These are phyloP conservation scores for Emys orbicularis DNA, from an alignment of 2,797 vertebrate genomes.

Conservation along the genomic window DNA sequence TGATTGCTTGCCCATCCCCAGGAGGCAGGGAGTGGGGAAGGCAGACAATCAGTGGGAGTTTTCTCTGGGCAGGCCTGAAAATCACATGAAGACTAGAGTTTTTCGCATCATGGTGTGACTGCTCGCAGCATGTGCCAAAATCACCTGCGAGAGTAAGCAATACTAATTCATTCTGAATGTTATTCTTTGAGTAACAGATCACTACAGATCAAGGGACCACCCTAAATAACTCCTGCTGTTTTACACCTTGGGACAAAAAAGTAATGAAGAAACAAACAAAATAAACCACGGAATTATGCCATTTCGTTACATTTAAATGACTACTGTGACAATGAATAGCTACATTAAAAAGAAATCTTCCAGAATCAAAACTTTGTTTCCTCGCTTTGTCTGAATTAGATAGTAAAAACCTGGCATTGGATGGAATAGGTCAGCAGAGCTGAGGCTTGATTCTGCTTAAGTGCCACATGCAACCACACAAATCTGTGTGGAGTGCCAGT, in stretches of 20 bases:
- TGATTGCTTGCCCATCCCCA: neutral
- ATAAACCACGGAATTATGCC: neutral
- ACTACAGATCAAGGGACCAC: neutral
- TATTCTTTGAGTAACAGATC: neutral
- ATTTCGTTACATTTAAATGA: neutral
- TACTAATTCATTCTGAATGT: constrained; percentile 9
- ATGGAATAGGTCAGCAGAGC: neutral
- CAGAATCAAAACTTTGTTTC: neutral
- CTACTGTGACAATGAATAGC: neutral
- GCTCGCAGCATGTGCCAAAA: neutral
- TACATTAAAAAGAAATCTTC: neutral
- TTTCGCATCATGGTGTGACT: neutral
- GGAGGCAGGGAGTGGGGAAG: neutral
- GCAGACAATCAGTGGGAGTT: neutral
- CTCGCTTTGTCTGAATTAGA: neutral
- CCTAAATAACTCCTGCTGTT: neutral
- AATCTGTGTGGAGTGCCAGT: neutral
- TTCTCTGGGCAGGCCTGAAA: neutral
- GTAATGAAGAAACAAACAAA: neutral
- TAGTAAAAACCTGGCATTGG: neutral
- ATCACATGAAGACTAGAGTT: neutral
- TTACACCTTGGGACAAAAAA: neutral
- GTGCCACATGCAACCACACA: neutral
- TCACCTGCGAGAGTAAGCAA: constrained; percentile 24
- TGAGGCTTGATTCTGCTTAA: neutral